Conservation (phyloP, 2,888 invertebrate genomes). For the Cantharis nigra region DNA sequence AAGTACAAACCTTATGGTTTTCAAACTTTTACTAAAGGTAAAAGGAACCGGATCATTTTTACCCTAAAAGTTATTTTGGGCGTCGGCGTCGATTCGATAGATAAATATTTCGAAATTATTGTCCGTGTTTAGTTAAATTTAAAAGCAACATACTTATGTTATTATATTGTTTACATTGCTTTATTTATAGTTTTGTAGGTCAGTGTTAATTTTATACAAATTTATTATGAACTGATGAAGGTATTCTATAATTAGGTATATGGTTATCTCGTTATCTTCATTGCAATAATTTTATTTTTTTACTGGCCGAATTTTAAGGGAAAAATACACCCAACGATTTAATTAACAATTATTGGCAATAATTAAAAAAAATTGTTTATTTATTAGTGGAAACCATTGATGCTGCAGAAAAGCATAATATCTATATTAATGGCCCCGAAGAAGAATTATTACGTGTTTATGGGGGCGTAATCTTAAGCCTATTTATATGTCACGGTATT, state of each 20-base stretch:
- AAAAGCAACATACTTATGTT: neutral
- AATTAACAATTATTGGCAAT: neutral
- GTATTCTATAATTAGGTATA: neutral
- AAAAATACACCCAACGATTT: neutral
- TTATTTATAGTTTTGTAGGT: neutral
- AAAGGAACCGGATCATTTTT: neutral
- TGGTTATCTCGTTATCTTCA: neutral
- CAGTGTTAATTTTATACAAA: neutral
- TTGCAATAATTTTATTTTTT: neutral
- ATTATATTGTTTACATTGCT: neutral
- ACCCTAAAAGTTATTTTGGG: neutral
- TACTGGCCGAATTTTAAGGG: neutral
- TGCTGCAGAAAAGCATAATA: neutral
- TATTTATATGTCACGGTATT: slow-evolving; percentile 7
- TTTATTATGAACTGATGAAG: no score
- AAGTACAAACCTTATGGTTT: no score
- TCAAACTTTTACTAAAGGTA: neutral
- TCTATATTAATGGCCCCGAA: neutral
- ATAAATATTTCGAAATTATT: neutral
- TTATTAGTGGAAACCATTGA: neutral
- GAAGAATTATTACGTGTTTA: neutral
- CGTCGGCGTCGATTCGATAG: neutral
- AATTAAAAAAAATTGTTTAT: neutral
- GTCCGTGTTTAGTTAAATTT: neutral
- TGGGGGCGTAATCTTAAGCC: neutral